A percentile compares a stretch with the other conserved stretches of the same genome.
Conservation (phyloP, 2,113 vertebrate genomes). For the Cyanoramphus novaezelandiae region DNA sequence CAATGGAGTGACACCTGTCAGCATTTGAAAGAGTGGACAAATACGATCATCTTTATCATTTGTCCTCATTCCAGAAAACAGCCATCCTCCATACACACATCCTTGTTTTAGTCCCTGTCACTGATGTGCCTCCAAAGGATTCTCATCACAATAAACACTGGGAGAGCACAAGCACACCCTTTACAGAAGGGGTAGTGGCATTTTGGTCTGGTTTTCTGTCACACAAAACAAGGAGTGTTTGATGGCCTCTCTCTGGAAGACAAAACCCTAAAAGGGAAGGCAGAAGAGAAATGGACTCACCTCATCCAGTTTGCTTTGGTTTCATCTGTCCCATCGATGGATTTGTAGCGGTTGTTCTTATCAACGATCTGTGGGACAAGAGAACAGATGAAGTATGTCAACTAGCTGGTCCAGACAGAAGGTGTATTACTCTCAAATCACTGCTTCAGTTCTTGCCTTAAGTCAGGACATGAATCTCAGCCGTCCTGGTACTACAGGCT, state of each 20-base stretch:
- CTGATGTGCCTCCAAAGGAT: neutral
- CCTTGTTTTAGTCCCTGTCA: neutral
- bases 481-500: neutral
- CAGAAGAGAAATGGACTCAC: conserved; percentile 72
- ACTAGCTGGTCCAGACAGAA: neutral
- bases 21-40: neutral
- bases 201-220: neutral
- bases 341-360: conserved; percentile 87
- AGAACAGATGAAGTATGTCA: neutral
- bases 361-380: conserved; percentile 82
- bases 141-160: neutral
- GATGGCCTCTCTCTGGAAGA: neutral
- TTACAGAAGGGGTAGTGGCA: neutral
- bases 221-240: neutral
- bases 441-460: neutral
- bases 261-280: neutral
- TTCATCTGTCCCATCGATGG: conserved; percentile 91
- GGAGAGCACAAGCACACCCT: neutral
- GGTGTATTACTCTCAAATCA: neutral
- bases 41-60: neutral
- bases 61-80: neutral
- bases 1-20: neutral
- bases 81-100: neutral
- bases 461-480: neutral
- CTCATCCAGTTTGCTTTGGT: conserved; percentile 98